Base-by-base conservation (phyloP, 2,113 vertebrate genomes). In the Barbus barbus region DNA sequence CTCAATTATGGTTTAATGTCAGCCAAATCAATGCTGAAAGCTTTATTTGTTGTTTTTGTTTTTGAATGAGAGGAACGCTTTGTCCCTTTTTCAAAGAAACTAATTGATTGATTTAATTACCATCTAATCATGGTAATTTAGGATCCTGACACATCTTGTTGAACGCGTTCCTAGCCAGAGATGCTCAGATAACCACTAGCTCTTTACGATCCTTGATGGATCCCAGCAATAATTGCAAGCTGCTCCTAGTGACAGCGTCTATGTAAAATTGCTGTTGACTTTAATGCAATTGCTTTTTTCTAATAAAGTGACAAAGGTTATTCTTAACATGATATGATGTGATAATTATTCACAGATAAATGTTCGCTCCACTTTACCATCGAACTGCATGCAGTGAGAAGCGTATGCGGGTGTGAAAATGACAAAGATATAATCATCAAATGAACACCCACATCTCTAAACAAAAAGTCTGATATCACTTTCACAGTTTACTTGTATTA, bases 91-190 rank as follows among this genome's bases (percentile, higher is more conserved):
- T 60, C 9, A 71, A 6, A 61, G n/a, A 20, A 78, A 44, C 9
- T 78, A 56, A 82, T 63, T 18, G 38, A 78, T 60, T 82, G 56
- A 88, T 79, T 73, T 74, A 67, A 74, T 88, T 33, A 53, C 33
- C 60, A 63, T 83, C 53, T 60, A 41, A 60, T 79, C 60, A 69
- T 44, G 63, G 48, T 53, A 75, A 74, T 72, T 67, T 53, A 75
- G 13, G 56, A 63, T 24, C 65, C 22, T 44, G 58, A 28, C 24
- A 78, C 16, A 14, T 77, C n/a, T 60, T 14, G 28, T 60, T 41
- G 36, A 83, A 58, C 11, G 51, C 16, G 28, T 76, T 81, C 51
- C 80, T 53, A 58, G 79, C 31, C 13, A 28, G 36, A 82, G 41
- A 85, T 75, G 22, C n/a, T 61, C 36, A 60, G 58, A 51, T 67